Percentiles rank a stretch among this genome's conserved stretches.
Conservation (phyloP, 2,888 invertebrate genomes). For the Blastobasis adustella region DNA sequence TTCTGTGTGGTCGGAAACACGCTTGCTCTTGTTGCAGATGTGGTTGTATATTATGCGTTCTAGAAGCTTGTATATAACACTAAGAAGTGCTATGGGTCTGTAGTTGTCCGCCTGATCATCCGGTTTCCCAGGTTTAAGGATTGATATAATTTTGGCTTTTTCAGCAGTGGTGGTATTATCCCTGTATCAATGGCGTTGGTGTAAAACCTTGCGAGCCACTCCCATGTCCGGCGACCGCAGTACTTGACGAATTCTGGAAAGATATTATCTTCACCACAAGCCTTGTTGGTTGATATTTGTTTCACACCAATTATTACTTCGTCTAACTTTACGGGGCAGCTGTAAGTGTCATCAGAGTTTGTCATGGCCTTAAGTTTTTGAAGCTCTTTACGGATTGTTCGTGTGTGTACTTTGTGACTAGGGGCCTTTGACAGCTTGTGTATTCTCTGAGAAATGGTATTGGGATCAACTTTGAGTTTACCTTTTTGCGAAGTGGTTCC, state of each 20-base stretch:
- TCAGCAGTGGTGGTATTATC: neutral
- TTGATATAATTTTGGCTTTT: neutral
- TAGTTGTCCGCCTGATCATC: neutral
- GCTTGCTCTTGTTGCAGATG: neutral
- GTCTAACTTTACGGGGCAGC: neutral
- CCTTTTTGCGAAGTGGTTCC: neutral
- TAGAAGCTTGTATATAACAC: neutral
- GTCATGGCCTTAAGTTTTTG: neutral
- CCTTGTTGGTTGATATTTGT: neutral
- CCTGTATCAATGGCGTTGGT: neutral
- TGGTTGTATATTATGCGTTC: neutral
- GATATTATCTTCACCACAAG: constrained; percentile 1
- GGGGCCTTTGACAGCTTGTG: constrained; percentile 2
- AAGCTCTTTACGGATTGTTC: neutral
- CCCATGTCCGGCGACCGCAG: neutral
- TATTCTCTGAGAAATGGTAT: constrained; percentile 1
- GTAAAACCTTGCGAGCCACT: neutral
- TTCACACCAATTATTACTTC: neutral
- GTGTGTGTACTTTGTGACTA: neutral
- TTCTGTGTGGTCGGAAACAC: neutral
- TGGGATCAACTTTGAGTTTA: neutral
- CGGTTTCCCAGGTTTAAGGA: neutral
- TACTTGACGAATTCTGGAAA: constrained; percentile 1
- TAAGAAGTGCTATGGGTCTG: neutral
- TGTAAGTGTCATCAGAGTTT: neutral